Evolutionary conservation across 2,113 vertebrate species (phyloP), one percentile per base, ranked within the genome.

Genomic region (Serilophus lunatus): DNA sequence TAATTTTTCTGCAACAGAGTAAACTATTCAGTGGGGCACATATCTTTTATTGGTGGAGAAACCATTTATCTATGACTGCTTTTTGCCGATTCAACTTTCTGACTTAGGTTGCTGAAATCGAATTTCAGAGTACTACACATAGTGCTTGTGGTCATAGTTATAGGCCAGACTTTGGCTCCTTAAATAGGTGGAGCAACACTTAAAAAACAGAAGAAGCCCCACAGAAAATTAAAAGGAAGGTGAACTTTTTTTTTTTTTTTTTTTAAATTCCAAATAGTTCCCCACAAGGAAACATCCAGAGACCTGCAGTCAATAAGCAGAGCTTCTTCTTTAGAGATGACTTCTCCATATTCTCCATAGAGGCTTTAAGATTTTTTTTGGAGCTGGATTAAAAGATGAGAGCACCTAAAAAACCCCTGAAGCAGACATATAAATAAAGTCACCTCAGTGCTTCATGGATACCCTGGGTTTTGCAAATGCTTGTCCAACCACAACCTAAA

Each of bases 401-500:
- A 92, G 15, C 57, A 68, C 44, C 68, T 81, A 81, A 75, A 91
- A 82, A 90, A 50, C 4, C n/a, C n/a, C 23, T 16, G 35, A 85
- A 95, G 63, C 51, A 75, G 88, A 45, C 29, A 90, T 88, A 92
- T 86, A 93, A 93, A 92, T 87, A 76, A 86, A 95, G 80, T 92
- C 95, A 92, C 96, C 92, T 91, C 80, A 64, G 81, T 10, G 25
- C 82, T 94, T 86, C 86, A 71, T 0, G 10, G 95, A 29, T 92
- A 88, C 36, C 57, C 93, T 68, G 84, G 81, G 88, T 93, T 83
- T 93, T 82, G 93, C 95, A 90, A 96, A 94, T 63, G 54, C 86
- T 91, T 95, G 93, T 97, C 86, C 93, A 86, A 88, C 86, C 94
- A 88, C 95, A 83, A 64, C 77, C 86, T 91, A 92, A 96, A 96